These are phyloP conservation scores for Brachionus koreanus DNA, from an alignment of 1,140 invertebrate genomes.

Conservation along the genomic window DNA sequence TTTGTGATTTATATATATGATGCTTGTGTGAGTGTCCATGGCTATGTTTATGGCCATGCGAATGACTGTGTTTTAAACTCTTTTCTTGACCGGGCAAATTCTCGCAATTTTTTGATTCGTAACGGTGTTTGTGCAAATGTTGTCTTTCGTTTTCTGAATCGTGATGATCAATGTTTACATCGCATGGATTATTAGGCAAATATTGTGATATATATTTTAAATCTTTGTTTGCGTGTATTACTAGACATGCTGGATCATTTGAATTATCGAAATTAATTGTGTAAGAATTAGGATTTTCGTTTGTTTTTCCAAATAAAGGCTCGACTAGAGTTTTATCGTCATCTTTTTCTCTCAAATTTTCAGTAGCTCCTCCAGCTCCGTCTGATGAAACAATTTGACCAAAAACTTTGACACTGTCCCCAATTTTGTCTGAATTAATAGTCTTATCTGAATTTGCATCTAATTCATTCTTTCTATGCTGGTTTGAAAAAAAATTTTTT, in stretches of 20 bases:
- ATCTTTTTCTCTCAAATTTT: neutral
- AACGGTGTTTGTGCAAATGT: conserved; percentile 27
- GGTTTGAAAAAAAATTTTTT: neutral
- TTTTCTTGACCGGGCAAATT: neutral
- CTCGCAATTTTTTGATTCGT: neutral
- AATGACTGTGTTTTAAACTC: neutral
- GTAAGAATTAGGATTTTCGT: neutral
- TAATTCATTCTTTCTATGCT: neutral
- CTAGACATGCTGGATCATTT: neutral
- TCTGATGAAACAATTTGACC: neutral
- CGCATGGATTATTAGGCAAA: conserved; percentile 41
- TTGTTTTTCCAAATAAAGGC: conserved; percentile 17
- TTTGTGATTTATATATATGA: conserved; percentile 23
- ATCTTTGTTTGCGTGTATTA: conserved; percentile 41
- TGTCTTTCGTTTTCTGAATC: conserved; percentile 34
- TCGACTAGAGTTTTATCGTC: neutral
- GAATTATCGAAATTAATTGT: conserved; percentile 7
- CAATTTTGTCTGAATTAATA: neutral
- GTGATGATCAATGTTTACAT: conserved; percentile 36
- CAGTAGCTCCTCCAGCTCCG: neutral
- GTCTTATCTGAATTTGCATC: neutral
- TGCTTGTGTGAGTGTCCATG: conserved; percentile 34
- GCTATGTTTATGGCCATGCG: neutral
- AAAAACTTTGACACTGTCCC: neutral
- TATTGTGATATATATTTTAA: conserved; percentile 38